Evolutionary conservation across 2,888 invertebrate genomes (phyloP).

Genomic region (Nephrotoma flavescens): DNA sequence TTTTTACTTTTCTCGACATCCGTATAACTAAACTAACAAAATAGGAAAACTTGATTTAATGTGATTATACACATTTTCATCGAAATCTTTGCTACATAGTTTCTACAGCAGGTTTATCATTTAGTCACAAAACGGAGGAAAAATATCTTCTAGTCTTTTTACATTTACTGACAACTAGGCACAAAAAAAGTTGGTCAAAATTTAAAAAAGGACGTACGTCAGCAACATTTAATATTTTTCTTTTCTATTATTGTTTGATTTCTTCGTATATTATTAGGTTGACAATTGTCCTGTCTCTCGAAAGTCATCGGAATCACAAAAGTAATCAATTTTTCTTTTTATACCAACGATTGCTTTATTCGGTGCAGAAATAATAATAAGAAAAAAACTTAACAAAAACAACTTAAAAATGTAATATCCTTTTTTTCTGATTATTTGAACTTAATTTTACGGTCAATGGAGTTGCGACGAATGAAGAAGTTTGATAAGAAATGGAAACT

Average conservation of each 20-base stretch:
- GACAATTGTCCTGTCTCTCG: not conserved
- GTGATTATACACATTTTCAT: not conserved
- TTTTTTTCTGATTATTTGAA: not conserved
- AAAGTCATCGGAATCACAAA: not conserved
- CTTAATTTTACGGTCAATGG: not conserved
- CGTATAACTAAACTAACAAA: not conserved
- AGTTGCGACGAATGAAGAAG: not conserved
- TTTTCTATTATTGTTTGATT: not conserved
- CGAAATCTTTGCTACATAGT: not conserved
- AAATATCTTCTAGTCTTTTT: not conserved
- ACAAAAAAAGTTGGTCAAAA: not conserved
- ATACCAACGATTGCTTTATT: not conserved
- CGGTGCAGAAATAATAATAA: not conserved
- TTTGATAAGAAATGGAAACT: not conserved
- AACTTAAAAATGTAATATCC: not conserved
- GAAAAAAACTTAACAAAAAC: not conserved
- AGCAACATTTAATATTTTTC: not conserved
- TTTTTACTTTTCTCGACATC: not conserved
- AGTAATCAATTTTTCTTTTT: not conserved
- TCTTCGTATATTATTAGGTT: not conserved
- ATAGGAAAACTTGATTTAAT: not conserved
- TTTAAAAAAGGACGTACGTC: not conserved
- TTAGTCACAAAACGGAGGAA: not conserved
- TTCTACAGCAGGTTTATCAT: not conserved
- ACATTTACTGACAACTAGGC: not conserved